Conservation (phyloP, 2,797 vertebrate genomes). For the Podarcis siculus region DNA sequence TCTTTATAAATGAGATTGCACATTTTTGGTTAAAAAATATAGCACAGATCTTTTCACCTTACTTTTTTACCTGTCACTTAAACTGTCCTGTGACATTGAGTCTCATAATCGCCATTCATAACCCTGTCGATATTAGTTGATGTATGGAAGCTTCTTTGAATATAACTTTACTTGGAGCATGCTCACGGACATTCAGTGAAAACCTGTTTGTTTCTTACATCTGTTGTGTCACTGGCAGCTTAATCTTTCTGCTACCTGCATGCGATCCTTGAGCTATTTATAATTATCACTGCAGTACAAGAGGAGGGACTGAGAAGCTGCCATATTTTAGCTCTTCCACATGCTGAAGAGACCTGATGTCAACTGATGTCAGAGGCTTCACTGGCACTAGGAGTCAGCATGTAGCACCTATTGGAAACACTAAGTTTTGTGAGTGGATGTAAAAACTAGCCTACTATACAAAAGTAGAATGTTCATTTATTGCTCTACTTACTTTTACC, state of each 20-base stretch:
- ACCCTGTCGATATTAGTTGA: accelerated
- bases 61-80: constrained; percentile 16
- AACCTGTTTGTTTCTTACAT: background rate
- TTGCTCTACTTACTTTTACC: too few species aligned
- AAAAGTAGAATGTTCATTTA: too few species aligned
- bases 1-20: constrained; percentile 46
- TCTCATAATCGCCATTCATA: constrained; percentile 7
- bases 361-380: background rate
- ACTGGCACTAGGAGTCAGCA: background rate
- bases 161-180: background rate
- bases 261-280: background rate
- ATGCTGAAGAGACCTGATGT: background rate
- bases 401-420: background rate
- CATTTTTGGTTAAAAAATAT: background rate
- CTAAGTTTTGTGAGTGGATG: background rate
- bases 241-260: background rate
- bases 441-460: background rate
- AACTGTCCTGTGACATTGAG: background rate
- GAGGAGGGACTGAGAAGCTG: background rate
- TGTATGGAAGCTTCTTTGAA: background rate
- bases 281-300: background rate
- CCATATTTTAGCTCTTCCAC: background rate
- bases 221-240: background rate
- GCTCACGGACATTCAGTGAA: background rate
- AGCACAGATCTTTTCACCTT: background rate